These are phyloP conservation scores for Sinelater perroti DNA, from an alignment of 2,888 invertebrate genomes.

Conservation along the genomic window DNA sequence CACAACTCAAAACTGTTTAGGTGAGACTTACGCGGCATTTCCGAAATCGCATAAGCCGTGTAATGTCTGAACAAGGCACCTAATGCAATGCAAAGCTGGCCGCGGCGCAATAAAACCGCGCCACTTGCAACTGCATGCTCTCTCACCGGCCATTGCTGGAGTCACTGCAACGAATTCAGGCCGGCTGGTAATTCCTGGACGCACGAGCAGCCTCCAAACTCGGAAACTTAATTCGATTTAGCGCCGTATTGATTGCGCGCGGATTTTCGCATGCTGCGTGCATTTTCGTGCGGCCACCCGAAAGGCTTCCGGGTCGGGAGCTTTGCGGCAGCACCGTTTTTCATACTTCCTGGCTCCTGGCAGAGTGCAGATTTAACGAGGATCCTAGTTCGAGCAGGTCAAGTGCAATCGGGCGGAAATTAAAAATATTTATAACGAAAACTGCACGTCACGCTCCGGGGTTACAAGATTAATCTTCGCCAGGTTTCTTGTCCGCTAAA, in stretches of 20 bases:
- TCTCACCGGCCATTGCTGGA: conserved; percentile 24
- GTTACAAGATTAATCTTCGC: too few relatives aligned
- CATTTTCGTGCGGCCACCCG: conserved; percentile 12
- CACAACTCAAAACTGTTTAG: conserved; percentile 34
- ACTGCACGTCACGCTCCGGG: background rate
- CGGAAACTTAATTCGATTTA: conserved; percentile 26
- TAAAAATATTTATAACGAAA: conserved; percentile 6
- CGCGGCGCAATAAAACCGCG: conserved; percentile 30
- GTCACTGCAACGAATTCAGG: conserved; percentile 19
- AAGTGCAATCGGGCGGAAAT: conserved; percentile 7
- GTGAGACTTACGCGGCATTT: conserved; percentile 31
- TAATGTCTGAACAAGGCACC: conserved; percentile 37
- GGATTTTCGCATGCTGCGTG: conserved; percentile 12
- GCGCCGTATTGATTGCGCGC: conserved; percentile 10
- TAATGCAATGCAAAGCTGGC: conserved; percentile 41
- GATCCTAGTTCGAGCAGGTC: background rate
- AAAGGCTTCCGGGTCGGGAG: conserved; percentile 13
- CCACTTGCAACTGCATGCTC: conserved; percentile 25
- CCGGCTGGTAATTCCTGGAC: conserved; percentile 8
- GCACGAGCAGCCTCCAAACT: conserved; percentile 4
- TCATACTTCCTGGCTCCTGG: conserved; percentile 6
- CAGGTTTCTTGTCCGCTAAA: too few relatives aligned
- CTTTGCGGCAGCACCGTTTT: conserved; percentile 3
- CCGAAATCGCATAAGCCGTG: conserved; percentile 39
- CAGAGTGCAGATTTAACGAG: conserved; percentile 6